Conservation (phyloP, 2,113 vertebrate genomes). For the Plecturocebus donacophilus region DNA sequence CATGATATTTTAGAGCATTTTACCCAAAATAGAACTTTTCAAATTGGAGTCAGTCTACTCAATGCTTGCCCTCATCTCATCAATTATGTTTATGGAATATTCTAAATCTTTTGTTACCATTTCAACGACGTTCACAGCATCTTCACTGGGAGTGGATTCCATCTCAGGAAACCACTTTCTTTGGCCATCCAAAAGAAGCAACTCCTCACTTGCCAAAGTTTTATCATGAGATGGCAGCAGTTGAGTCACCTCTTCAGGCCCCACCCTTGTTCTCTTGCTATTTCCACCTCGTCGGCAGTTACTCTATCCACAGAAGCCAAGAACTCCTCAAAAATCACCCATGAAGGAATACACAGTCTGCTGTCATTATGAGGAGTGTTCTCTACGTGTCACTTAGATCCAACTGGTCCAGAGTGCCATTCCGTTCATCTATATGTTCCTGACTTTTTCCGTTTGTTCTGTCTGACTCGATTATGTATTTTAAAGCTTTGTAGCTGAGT, state of each 20-base stretch:
- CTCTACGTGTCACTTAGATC: background rate
- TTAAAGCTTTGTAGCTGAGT: background rate
- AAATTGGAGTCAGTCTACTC: background rate
- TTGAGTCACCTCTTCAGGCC: background rate
- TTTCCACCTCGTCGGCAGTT: background rate
- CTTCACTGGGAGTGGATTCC: background rate
- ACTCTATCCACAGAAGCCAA: too few species aligned
- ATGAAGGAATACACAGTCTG: background rate
- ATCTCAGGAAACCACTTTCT: background rate
- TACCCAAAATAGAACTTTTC: background rate
- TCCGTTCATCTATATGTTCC: background rate
- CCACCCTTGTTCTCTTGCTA: background rate
- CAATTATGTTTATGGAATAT: background rate
- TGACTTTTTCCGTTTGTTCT: background rate
- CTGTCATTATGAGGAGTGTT: background rate
- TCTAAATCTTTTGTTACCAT: background rate
- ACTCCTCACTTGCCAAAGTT: background rate
- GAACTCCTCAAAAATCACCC: background rate
- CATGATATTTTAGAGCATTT: background rate
- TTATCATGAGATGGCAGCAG: background rate
- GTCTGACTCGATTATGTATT: background rate
- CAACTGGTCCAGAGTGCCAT: background rate
- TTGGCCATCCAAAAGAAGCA: background rate
- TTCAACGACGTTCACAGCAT: background rate
- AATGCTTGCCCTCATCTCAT: background rate